Conservation (phyloP, 30 jellyfish, hydroid and myxozoan genomes). For the Cassiopea andromeda region DNA sequence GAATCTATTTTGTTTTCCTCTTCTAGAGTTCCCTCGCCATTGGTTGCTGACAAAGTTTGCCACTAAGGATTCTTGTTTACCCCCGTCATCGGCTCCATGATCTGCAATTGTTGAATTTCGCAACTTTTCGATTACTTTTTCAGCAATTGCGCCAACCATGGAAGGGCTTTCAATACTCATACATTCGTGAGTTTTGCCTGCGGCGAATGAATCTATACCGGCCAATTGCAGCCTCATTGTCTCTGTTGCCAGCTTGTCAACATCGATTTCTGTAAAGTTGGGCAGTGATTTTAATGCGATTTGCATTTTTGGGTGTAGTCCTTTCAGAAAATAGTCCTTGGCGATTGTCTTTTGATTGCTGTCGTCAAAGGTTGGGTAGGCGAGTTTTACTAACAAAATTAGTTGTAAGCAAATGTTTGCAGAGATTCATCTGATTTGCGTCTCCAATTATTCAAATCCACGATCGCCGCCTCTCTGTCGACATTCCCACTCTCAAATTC, state of each 20-base stretch:
- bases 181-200: too few relatives aligned
- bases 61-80: too few relatives aligned
- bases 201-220: constrained; percentile 21
- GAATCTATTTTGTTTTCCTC: too few relatives aligned
- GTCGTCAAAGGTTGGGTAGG: constrained; percentile 32
- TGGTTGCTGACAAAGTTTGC: too few relatives aligned
- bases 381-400: constrained; percentile 4
- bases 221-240: constrained; percentile 25
- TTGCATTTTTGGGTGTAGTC: not conserved
- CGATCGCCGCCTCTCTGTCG: constrained; percentile 32
- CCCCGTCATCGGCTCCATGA: too few relatives aligned
- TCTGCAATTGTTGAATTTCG: too few relatives aligned
- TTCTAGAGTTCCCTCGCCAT: too few relatives aligned
- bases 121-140: too few relatives aligned
- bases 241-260: not conserved
- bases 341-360: constrained; percentile 2
- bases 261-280: not conserved
- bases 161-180: too few relatives aligned
- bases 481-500: constrained; percentile 43
- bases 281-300: not conserved
- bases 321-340: constrained; percentile 30
- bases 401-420: constrained; percentile 19
- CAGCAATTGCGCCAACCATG: too few relatives aligned
- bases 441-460: constrained; percentile 26
- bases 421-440: constrained; percentile 22